Evolutionary conservation across 2,888 invertebrate species (phyloP), one percentile per base, ranked within the genome.

Genomic region (Daptonema setosum): DNA sequence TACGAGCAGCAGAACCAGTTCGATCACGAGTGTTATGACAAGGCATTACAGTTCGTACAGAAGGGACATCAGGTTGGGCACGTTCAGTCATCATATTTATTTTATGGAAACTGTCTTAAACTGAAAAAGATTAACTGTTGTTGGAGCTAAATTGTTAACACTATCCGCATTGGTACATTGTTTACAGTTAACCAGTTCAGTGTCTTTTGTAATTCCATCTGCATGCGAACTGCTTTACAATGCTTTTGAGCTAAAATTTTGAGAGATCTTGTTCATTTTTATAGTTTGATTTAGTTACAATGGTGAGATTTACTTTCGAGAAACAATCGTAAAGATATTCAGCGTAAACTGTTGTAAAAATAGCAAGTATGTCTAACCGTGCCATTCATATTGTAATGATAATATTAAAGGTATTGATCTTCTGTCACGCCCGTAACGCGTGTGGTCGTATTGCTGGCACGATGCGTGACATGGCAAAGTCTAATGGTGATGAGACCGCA

Each of bases 401-500:
- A 62, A 78, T 5, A 2, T 14, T 8, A 2, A 30, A 53, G 77
- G 80, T 87, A 0, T 90, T 97, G 87, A 87, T 97, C 1, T 97
- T 97, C 72, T 95, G 97, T 0, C 95, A 97, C 73, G 90, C 95
- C 0, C 79, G 97, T 28, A 95, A 93, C 76, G 87, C 90, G 14
- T 99, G 97, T 0, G 82, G 85, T 35, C 79, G 83, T 56, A 86
- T 87, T 0, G 95, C 93, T 0, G 81, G 81, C 64, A 78, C 81
- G 1, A 72, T 99, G 1, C 80, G 83, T 59, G 88, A 91, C 64
- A 72, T 83, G 60, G 87, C 90, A 0, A 78, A 80, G 54, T 80
- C 82, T 65, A 80, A 81, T 62, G 82, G 81, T 0, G 81, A 84
- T 14, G 74, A 81, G 1, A 77, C 80, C 24, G 64, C 79, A 17